Percentiles rank a stretch among this genome's conserved stretches.
phyloP scores from a whole-genome alignment of 2,113 vertebrate species.

The Anolis sagrei region DNA sequence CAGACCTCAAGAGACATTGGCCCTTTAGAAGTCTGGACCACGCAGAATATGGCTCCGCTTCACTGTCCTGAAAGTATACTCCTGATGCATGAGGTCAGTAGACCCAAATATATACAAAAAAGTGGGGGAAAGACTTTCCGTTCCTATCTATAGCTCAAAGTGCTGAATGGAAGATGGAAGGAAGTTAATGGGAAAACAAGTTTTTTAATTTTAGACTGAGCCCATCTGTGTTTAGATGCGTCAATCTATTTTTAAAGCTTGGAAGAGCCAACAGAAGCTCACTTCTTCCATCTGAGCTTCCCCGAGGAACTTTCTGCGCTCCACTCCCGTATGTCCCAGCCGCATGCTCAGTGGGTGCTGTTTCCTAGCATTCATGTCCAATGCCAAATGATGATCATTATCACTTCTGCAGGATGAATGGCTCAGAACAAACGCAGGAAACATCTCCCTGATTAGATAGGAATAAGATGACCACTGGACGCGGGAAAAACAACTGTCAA shows the following conservation, averaged over 20 bases:
- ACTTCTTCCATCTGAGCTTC: not conserved
- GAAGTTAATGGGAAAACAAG: fast-evolving
- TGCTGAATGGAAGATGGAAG: not conserved
- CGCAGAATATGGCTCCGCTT: too few relatives aligned
- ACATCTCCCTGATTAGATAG: slow-evolving; percentile 78
- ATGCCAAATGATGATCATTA: slow-evolving; percentile 80
- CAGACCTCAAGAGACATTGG: too few relatives aligned
- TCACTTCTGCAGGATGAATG: slow-evolving; percentile 72
- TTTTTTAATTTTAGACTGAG: not conserved
- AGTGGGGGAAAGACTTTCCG: not conserved
- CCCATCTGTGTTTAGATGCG: slow-evolving; percentile 7
- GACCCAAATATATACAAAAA: not conserved
- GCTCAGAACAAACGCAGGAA: slow-evolving; percentile 80
- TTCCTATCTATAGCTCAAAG: slow-evolving; percentile 22
- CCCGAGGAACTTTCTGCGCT: slow-evolving; percentile 22
- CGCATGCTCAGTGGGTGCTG: slow-evolving; percentile 65
- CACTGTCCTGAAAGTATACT: not conserved
- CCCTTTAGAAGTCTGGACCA: too few relatives aligned
- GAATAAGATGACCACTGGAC: slow-evolving; percentile 57
- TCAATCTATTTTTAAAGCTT: not conserved
- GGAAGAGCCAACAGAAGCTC: not conserved
- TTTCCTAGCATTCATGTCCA: slow-evolving; percentile 75
- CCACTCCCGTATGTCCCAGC: slow-evolving; percentile 45
- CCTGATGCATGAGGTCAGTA: not conserved
- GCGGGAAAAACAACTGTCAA: slow-evolving; percentile 73